Conservation (phyloP, 2,888 invertebrate species). For the Drosophila kambysellisi region DNA sequence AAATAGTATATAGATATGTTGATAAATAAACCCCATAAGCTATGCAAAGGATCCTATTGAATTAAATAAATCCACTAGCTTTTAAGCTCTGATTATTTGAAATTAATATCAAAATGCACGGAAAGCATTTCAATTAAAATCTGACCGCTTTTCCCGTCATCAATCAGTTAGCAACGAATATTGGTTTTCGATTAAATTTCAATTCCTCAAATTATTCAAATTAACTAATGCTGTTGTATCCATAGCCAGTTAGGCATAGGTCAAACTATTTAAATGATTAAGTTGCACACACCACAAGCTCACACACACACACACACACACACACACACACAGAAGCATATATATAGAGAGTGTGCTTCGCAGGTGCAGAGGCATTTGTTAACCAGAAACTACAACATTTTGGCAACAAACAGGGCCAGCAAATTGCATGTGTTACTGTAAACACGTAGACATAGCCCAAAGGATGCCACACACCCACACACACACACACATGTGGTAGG, state of each 20-base stretch:
- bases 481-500: background rate
- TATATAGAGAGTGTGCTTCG: conserved; percentile 2
- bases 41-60: background rate
- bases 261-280: conserved; percentile 24
- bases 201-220: conserved; percentile 52
- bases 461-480: conserved; percentile 18
- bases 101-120: background rate
- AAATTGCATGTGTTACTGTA: conserved; percentile 61
- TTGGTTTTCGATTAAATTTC: conserved; percentile 43
- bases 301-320: conserved; percentile 19
- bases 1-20: background rate
- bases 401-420: conserved; percentile 54
- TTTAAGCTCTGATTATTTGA: background rate
- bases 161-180: conserved; percentile 5
- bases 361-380: conserved; percentile 23
- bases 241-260: conserved; percentile 18
- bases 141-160: background rate
- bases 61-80: background rate
- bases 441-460: conserved; percentile 54
- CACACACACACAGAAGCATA: conserved; percentile 10
- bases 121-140: background rate
- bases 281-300: conserved; percentile 21
- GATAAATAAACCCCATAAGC: background rate
- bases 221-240: conserved; percentile 57
- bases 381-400: conserved; percentile 56